Conservation (phyloP, 1,140 invertebrate species). For the Hesperophylax magnus region DNA sequence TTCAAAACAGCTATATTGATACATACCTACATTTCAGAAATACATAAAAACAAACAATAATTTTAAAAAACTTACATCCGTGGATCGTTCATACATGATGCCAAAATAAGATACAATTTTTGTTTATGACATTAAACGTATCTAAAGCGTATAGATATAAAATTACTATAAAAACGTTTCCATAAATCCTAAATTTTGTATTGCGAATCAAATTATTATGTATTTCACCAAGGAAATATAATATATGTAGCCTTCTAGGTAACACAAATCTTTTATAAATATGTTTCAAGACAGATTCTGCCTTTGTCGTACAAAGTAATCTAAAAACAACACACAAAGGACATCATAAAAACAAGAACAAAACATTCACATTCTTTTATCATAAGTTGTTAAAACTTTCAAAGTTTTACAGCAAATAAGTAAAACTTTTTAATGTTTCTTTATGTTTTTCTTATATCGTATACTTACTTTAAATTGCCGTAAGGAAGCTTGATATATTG, state of each 20-base stretch:
- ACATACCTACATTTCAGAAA: no score
- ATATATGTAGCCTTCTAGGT: background rate
- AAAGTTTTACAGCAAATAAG: conserved; percentile 30
- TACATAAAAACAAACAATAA: no score
- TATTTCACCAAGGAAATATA: background rate
- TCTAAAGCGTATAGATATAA: no score
- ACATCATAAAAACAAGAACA: conserved; percentile 24
- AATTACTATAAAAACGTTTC: no score
- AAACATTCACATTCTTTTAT: conserved; percentile 31
- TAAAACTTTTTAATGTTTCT: conserved; percentile 37
- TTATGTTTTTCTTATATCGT: conserved; percentile 32
- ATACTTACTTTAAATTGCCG: conserved; percentile 37
- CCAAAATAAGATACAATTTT: no score
- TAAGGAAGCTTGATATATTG: conserved; percentile 27
- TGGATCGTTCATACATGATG: no score
- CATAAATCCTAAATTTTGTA: background rate
- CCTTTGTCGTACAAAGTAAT: conserved; percentile 11
- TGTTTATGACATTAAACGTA: no score
- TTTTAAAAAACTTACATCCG: no score
- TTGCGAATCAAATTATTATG: background rate
- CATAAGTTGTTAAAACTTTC: conserved; percentile 34
- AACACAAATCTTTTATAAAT: background rate
- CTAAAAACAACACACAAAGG: conserved; percentile 24
- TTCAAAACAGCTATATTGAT: no score
- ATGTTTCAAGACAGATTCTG: background rate